Evolutionary conservation across 2,888 invertebrate genomes (phyloP).

Genomic region (Mechanitis mazaeus): DNA sequence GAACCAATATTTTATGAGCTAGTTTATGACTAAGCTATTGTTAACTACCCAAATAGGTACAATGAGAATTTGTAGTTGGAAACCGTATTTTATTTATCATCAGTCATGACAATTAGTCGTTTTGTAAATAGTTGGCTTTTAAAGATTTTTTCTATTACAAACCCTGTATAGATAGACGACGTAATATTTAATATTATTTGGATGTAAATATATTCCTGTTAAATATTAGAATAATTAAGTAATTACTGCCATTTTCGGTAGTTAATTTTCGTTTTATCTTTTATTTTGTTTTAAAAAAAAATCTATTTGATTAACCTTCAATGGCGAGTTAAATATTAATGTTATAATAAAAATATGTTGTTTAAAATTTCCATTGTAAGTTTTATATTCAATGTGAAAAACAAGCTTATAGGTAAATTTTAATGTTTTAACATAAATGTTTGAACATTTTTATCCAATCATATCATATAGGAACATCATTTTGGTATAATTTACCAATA

Average conservation of each 20-base stretch:
- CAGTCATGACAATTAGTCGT: conserved; percentile 37
- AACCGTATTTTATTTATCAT: conserved; percentile 32
- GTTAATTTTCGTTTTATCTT: conserved; percentile 10
- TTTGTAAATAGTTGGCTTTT: conserved; percentile 44
- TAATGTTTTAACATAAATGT: too few relatives aligned
- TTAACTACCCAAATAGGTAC: conserved; percentile 15
- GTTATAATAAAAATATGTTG: conserved; percentile 1
- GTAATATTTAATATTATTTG: conserved; percentile 25
- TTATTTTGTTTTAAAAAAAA: conserved; percentile 4
- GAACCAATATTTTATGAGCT: conserved; percentile 14
- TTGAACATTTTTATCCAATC: background rate
- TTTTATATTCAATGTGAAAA: conserved; percentile 3
- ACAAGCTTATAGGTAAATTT: background rate
- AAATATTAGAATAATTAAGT: conserved; percentile 21
- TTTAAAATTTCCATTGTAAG: background rate
- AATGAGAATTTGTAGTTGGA: conserved; percentile 28
- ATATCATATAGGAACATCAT: conserved; percentile 9
- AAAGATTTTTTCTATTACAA: conserved; percentile 31
- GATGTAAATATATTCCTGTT: conserved; percentile 36
- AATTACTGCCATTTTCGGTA: conserved; percentile 37
- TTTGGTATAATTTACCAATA: conserved; percentile 10
- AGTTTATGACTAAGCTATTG: conserved; percentile 11
- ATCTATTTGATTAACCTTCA: background rate
- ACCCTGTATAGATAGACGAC: conserved; percentile 30
- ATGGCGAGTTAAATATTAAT: conserved; percentile 8